Base-by-base conservation (phyloP, 1,140 invertebrate genomes). In the Zaprionus africanus region DNA sequence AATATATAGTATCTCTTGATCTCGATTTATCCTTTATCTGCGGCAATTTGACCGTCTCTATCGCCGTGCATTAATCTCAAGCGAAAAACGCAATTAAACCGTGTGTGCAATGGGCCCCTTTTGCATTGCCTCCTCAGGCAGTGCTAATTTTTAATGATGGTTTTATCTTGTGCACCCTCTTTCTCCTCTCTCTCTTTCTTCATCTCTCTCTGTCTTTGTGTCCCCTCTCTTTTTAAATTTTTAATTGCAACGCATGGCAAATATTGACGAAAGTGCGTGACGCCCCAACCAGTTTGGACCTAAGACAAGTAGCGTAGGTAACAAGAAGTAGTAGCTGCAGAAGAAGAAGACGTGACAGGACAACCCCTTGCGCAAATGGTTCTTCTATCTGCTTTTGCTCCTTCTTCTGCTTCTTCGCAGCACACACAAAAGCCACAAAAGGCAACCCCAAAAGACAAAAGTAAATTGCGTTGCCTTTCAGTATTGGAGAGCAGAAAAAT, bases 391-490 rank as follows among this genome's bases (percentile, higher is more conserved):
- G 51, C 13, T 61, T 53, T 13, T 51, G 19, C 28, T 51, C 22
- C 17, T 34, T 38, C 41, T 69, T 26, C 57, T 36, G 0, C n/a
- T 28, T 7, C 26, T 53, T 22, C 17, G 22, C 49, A 61, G 34
- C 46, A 36, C 54, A 43, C 26, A 63, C 19, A 65, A 61, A 60
- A 64, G 57, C 83, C 84, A 76, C 84, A 90, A 69, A 90, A 88
- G 81, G 70, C 85, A 90, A 88, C 81, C 85, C 85, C 78, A 85
- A 90, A 68, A 82, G 43, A 79, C 59, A 73, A 84, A 81, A 61
- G 81, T 76, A 83, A 87, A 87, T 88, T 87, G 84, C 84, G 84
- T 87, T 82, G 67, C 82, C 66, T 84, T 75, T 65, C 68, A 46
- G 68, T 65, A 72, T 43, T 46, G n/a, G 7, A 3, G 41, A 43